A percentile compares a stretch with the other conserved stretches of the same genome.
These are phyloP conservation scores for Oscheius sp. DNA, from an alignment of 2,888 invertebrate genomes.

Conservation along the genomic window DNA sequence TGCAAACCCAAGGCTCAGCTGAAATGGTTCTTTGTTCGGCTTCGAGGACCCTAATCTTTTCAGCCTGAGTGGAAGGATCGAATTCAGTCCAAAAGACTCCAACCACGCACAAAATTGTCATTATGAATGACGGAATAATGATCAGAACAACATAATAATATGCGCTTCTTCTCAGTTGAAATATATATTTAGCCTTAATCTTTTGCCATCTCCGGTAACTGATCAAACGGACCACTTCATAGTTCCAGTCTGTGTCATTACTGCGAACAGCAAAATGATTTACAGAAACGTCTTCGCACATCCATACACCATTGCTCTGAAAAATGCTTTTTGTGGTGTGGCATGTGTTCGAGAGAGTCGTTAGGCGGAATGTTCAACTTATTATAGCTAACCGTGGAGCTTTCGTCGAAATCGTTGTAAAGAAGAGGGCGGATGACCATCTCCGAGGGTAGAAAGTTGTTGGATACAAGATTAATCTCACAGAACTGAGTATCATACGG, in stretches of 20 bases:
- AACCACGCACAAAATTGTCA: conserved; percentile 30
- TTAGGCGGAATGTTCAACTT: neutral
- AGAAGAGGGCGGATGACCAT: conserved; percentile 7
- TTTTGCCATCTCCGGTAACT: neutral
- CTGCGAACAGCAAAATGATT: neutral
- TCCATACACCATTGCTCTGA: conserved; percentile 29
- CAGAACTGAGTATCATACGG: conserved; percentile 24
- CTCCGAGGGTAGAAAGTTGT: conserved; percentile 21
- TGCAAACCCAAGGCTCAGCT: conserved; percentile 34
- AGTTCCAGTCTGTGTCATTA: conserved; percentile 29
- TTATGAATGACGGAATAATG: conserved; percentile 26
- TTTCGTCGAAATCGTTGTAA: conserved; percentile 1
- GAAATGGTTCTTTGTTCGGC: neutral
- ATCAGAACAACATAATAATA: conserved; percentile 18
- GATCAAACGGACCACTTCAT: conserved; percentile 14
- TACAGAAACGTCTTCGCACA: conserved; percentile 11
- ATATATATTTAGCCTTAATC: conserved; percentile 14
- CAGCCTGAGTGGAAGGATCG: conserved; percentile 3
- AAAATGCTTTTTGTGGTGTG: neutral
- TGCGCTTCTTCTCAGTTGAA: conserved; percentile 15
- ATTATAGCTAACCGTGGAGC: neutral
- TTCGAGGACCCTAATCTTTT: neutral
- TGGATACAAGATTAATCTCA: conserved; percentile 22
- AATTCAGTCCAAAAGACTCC: conserved; percentile 25
- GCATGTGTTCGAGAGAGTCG: neutral